A percentile compares a stretch with the other conserved stretches of the same genome.
phyloP scores from a whole-genome alignment of 2,797 vertebrate species.

The Brachyrhaphis roseni region DNA sequence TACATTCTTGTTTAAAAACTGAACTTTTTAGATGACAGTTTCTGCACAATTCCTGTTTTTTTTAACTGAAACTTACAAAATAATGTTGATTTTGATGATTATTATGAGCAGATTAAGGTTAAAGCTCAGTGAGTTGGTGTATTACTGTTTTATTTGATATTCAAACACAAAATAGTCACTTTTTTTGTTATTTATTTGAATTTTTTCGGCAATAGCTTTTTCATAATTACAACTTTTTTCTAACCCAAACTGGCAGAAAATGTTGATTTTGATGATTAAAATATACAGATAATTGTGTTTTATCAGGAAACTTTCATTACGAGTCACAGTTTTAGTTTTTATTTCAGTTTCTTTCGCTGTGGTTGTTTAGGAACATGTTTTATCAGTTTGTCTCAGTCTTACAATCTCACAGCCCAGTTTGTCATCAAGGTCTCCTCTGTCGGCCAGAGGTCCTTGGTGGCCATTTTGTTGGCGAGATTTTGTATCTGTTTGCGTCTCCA shows the following conservation, averaged over 20 bases:
- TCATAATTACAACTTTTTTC: too few species aligned
- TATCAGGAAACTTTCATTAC: too few species aligned
- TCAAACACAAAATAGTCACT: neutral
- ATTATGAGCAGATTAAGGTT: neutral
- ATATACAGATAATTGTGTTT: too few species aligned
- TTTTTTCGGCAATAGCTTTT: too few species aligned
- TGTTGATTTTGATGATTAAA: too few species aligned
- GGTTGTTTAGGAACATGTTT: neutral
- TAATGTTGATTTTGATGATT: neutral
- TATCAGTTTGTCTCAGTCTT: conserved; percentile 17
- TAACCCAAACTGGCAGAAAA: too few species aligned
- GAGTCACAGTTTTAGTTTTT: too few species aligned
- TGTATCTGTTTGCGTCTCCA: conserved; percentile 19
- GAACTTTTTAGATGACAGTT: neutral
- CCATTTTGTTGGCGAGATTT: conserved; percentile 61
- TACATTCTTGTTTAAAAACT: neutral
- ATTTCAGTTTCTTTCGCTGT: neutral
- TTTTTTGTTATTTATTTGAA: too few species aligned
- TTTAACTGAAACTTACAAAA: neutral
- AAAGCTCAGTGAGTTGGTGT: too few species aligned
- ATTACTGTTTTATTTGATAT: neutral
- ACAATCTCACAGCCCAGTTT: conserved; percentile 11
- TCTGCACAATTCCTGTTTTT: neutral
- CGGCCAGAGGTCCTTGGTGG: conserved; percentile 56
- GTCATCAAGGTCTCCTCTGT: conserved; percentile 27